These are phyloP conservation scores for Lordiphosa clarofinis DNA, from an alignment of 1,140 invertebrate genomes.

Conservation along the genomic window DNA sequence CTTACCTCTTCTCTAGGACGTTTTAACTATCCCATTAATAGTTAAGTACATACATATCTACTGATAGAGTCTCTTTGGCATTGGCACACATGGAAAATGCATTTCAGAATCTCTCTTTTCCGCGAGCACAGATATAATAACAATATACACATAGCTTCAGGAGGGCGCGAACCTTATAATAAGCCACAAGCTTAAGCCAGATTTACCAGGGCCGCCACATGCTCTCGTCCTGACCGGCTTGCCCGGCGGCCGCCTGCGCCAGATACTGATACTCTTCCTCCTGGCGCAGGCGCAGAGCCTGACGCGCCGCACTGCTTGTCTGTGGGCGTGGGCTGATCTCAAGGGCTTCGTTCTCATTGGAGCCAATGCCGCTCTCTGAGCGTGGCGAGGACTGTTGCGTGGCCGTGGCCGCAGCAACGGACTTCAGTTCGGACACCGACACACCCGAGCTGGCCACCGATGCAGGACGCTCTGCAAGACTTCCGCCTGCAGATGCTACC, in stretches of 20 bases:
- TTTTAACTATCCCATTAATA: background rate
- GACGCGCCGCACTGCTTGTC: slow-evolving; percentile 58
- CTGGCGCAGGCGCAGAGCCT: slow-evolving; percentile 57
- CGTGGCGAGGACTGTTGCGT: slow-evolving; percentile 63
- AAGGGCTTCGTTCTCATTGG: slow-evolving; percentile 54
- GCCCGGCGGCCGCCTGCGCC: slow-evolving; percentile 36
- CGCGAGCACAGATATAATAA: slow-evolving; percentile 35
- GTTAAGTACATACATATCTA: slow-evolving; percentile 18
- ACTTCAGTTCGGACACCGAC: slow-evolving; percentile 59
- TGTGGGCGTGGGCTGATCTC: slow-evolving; percentile 58
- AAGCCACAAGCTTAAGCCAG: slow-evolving; percentile 2
- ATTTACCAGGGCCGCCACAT: slow-evolving; percentile 75
- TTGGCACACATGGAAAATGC: slow-evolving; percentile 72
- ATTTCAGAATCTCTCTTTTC: slow-evolving; percentile 18
- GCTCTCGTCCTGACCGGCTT: slow-evolving; percentile 57
- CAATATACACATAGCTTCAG: slow-evolving; percentile 22
- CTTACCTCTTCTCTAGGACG: no score
- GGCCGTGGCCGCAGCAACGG: slow-evolving; percentile 33
- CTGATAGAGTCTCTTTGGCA: slow-evolving; percentile 54
- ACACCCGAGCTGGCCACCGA: slow-evolving; percentile 64
- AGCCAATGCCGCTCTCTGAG: slow-evolving; percentile 63
- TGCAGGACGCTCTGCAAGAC: slow-evolving; percentile 46
- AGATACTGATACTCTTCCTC: slow-evolving; percentile 61
- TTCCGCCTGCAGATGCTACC: slow-evolving; percentile 20
- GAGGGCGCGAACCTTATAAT: slow-evolving; percentile 6